Evolutionary conservation across 1,140 invertebrate genomes (phyloP).

Genomic region (Triops longicaudatus): DNA sequence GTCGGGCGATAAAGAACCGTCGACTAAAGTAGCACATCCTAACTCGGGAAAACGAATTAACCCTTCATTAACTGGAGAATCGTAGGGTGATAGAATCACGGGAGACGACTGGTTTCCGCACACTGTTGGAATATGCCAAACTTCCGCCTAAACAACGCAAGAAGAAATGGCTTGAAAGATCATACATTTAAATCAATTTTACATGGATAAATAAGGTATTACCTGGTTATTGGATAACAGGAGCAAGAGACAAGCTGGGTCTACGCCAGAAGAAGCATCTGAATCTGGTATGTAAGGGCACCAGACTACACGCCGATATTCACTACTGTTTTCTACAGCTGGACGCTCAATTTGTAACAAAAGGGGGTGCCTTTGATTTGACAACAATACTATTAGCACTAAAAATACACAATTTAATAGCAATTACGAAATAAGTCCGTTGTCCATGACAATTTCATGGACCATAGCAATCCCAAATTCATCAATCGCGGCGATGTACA

Average conservation of each 20-base stretch:
- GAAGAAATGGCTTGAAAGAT: constrained; percentile 19
- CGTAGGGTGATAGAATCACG: not conserved
- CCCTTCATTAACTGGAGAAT: not conserved
- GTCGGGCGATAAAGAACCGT: constrained; percentile 85
- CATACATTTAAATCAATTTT: not conserved
- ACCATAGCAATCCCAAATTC: constrained; percentile 69
- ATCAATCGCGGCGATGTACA: constrained; percentile 78
- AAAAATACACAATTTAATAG: constrained; percentile 40
- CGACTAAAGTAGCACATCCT: constrained; percentile 45
- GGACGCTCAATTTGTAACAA: constrained; percentile 33
- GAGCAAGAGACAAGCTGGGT: constrained; percentile 16
- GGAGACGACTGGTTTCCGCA: constrained; percentile 40
- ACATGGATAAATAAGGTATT: not conserved
- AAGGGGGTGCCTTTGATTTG: not conserved
- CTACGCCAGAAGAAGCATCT: constrained; percentile 41
- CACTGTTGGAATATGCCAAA: constrained; percentile 52
- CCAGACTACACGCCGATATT: constrained; percentile 67
- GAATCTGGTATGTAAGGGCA: constrained; percentile 73
- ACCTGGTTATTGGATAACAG: constrained; percentile 15
- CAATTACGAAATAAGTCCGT: constrained; percentile 32
- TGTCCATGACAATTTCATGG: constrained; percentile 58
- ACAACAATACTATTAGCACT: not conserved
- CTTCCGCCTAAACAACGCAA: constrained; percentile 46
- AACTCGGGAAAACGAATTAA: not conserved
- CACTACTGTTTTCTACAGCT: constrained; percentile 32